These are phyloP conservation scores for Chrysocyon brachyurus DNA, from an alignment of 2,797 vertebrate species.

Conservation along the genomic window DNA sequence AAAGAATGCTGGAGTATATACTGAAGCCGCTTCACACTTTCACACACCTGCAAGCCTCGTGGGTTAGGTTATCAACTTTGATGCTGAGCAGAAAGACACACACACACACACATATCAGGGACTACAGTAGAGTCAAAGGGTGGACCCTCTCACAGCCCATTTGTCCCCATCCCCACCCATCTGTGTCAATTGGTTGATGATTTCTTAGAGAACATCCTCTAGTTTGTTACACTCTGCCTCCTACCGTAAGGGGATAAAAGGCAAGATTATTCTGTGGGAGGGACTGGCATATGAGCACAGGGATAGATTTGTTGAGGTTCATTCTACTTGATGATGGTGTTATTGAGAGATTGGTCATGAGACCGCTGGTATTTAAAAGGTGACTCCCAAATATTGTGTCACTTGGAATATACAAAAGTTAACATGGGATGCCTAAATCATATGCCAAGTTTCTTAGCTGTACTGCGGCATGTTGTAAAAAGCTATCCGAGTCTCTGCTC, in stretches of 20 bases:
- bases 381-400: background rate
- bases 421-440: background rate
- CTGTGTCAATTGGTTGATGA: background rate
- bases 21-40: background rate
- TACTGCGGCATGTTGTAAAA: background rate
- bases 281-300: background rate
- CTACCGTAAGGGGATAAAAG: no score
- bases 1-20: background rate
- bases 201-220: background rate
- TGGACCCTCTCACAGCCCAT: background rate
- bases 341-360: background rate
- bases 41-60: background rate
- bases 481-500: background rate
- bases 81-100: background rate
- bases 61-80: background rate
- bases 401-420: background rate
- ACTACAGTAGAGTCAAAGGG: accelerated
- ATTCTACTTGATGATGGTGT: background rate
- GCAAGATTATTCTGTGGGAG: background rate
- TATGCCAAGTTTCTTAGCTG: background rate
- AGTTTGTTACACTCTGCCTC: background rate
- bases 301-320: background rate
- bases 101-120: accelerated
- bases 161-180: background rate
- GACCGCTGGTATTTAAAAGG: background rate